Percentiles rank a stretch among this genome's conserved stretches.
phyloP scores from a whole-genome alignment of 1,140 invertebrate species.

The Matsumurasca onukii region DNA sequence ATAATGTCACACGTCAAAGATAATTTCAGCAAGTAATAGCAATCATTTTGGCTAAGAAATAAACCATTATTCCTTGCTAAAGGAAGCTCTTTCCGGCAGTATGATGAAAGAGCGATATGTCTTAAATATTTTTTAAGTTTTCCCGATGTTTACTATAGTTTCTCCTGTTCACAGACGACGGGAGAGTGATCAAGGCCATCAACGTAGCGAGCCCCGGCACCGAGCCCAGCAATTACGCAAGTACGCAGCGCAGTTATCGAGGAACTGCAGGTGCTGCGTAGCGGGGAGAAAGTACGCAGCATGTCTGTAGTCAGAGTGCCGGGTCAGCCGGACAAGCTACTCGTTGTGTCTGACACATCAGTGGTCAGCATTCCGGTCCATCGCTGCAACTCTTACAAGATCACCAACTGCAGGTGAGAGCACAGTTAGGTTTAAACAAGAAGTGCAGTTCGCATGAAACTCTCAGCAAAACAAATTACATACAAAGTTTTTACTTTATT shows the following conservation, averaged over 20 bases:
- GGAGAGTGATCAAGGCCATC: conserved; percentile 88
- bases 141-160: too few species aligned
- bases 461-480: too few species aligned
- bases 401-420: conserved; percentile 65
- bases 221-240: conserved; percentile 27
- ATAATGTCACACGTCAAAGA: too few species aligned
- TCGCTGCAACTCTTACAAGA: conserved; percentile 67
- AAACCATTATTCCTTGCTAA: too few species aligned
- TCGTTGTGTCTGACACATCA: conserved; percentile 86
- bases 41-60: too few species aligned
- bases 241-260: conserved; percentile 73
- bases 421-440: too few species aligned
- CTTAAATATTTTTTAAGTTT: too few species aligned
- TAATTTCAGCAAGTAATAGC: too few species aligned
- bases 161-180: conserved; percentile 77
- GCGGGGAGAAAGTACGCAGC: conserved; percentile 66
- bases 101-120: too few species aligned
- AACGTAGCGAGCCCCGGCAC: conserved; percentile 66
- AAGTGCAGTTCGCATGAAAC: too few species aligned
- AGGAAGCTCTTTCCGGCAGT: too few species aligned
- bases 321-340: conserved; percentile 67
- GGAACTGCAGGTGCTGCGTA: conserved; percentile 74
- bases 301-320: conserved; percentile 60
- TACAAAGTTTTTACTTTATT: too few species aligned
- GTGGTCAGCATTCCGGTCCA: conserved; percentile 85